phyloP scores from a whole-genome alignment of 2,113 vertebrate species.

The Trichechus manatus region DNA sequence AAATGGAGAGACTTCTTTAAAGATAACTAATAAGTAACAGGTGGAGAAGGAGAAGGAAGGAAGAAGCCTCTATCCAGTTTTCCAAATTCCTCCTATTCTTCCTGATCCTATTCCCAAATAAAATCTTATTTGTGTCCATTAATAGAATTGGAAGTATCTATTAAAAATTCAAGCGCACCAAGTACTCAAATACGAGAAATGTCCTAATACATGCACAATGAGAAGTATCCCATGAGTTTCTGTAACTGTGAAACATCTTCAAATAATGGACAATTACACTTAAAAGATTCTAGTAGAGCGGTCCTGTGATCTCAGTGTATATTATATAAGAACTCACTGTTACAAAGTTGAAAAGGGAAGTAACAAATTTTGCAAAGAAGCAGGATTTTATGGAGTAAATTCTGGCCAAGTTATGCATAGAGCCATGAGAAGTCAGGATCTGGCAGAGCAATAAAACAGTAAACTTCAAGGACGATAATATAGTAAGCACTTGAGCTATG shows the following conservation, averaged over 20 bases:
- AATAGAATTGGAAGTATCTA: constrained; percentile 24
- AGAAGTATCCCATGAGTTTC: not conserved
- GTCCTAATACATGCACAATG: not conserved
- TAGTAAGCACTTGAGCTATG: not conserved
- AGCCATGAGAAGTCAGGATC: constrained; percentile 8
- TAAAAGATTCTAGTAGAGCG: not conserved
- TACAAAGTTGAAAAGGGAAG: constrained; percentile 43
- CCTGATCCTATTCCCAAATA: not conserved
- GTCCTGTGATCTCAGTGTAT: not conserved
- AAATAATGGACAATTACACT: constrained; percentile 43
- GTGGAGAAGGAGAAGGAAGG: not conserved
- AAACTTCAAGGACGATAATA: constrained; percentile 6
- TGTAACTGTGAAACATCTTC: constrained; percentile 27
- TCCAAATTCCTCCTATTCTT: not conserved
- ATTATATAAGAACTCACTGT: not conserved
- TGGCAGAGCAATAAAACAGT: not conserved
- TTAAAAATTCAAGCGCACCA: not conserved
- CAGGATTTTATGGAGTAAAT: not conserved
- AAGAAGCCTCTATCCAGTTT: constrained; percentile 26
- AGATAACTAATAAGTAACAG: constrained; percentile 13
- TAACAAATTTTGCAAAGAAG: constrained; percentile 13
- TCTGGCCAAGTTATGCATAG: not conserved
- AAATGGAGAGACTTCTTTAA: constrained; percentile 19
- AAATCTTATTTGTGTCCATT: constrained; percentile 1
- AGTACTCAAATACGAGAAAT: constrained; percentile 26